Percentiles rank a stretch among this genome's conserved stretches.
Conservation (phyloP, 2,888 invertebrate species). For the Chymomyza amoena region DNA sequence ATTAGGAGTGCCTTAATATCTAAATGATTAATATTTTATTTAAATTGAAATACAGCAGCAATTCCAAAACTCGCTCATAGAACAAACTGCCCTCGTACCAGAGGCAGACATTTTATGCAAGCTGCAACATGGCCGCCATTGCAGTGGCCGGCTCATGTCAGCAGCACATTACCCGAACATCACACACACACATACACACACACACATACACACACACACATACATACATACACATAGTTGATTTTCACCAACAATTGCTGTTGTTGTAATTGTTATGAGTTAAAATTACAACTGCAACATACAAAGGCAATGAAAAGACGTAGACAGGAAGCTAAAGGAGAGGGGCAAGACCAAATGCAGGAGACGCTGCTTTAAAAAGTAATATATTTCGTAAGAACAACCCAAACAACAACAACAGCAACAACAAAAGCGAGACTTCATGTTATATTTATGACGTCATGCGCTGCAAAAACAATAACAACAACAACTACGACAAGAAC, state of each 20-base stretch:
- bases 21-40: no score
- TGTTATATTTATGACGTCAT: conserved; percentile 66
- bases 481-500: conserved; percentile 15
- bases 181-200: neutral
- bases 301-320: neutral
- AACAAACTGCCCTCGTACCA: neutral
- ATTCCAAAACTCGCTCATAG: neutral
- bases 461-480: conserved; percentile 29
- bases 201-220: neutral
- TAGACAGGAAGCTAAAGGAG: neutral
- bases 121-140: neutral
- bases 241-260: conserved; percentile 54
- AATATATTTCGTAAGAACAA: conserved; percentile 62
- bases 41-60: no score
- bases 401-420: conserved; percentile 16
- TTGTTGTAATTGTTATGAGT: conserved; percentile 71
- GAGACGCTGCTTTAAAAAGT: conserved; percentile 49
- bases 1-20: no score
- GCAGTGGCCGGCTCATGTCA: conserved; percentile 55
- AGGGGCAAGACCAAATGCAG: neutral
- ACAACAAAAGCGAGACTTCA: conserved; percentile 59
- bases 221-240: conserved; percentile 38
- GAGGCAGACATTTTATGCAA: neutral
- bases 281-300: conserved; percentile 51
- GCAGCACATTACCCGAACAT: conserved; percentile 58